Percentiles rank a stretch among this genome's conserved stretches.
Conservation (phyloP, 2,888 invertebrate species). For the Nebria salina region DNA sequence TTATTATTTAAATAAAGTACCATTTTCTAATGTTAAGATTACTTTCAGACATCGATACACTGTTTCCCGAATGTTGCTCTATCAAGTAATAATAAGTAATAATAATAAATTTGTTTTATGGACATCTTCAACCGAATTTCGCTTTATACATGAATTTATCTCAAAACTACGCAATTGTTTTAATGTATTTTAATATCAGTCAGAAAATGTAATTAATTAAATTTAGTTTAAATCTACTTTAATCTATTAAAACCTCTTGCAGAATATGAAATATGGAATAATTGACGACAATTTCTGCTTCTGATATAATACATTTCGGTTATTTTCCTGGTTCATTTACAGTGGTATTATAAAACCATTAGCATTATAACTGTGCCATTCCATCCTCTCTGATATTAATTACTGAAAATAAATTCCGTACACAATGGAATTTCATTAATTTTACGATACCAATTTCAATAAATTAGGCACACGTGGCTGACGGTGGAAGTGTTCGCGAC, state of each 20-base stretch:
- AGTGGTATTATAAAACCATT: slow-evolving; percentile 42
- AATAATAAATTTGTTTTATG: too few relatives aligned
- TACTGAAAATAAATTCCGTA: slow-evolving; percentile 17
- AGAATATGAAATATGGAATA: slow-evolving; percentile 7
- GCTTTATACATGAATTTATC: too few relatives aligned
- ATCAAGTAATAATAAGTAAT: too few relatives aligned
- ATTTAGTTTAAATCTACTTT: neutral
- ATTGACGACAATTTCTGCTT: neutral
- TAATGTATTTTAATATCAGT: neutral
- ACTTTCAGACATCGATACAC: too few relatives aligned
- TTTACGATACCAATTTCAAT: slow-evolving; percentile 32
- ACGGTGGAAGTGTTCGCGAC: neutral
- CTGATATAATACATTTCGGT: neutral
- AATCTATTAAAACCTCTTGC: neutral
- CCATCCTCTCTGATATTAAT: slow-evolving; percentile 31
- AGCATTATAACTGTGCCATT: slow-evolving; percentile 27
- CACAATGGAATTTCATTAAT: slow-evolving; percentile 43
- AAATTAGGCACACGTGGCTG: slow-evolving; percentile 17
- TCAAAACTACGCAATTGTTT: too few relatives aligned
- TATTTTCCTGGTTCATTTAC: slow-evolving; percentile 13
- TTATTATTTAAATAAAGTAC: too few relatives aligned
- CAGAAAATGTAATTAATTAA: neutral
- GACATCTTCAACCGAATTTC: too few relatives aligned
- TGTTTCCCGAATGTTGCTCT: too few relatives aligned
- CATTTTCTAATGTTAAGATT: too few relatives aligned